A percentile compares a stretch with the other conserved stretches of the same genome.
phyloP scores from a whole-genome alignment of 2,113 vertebrate genomes.

The Electrona antarctica region DNA sequence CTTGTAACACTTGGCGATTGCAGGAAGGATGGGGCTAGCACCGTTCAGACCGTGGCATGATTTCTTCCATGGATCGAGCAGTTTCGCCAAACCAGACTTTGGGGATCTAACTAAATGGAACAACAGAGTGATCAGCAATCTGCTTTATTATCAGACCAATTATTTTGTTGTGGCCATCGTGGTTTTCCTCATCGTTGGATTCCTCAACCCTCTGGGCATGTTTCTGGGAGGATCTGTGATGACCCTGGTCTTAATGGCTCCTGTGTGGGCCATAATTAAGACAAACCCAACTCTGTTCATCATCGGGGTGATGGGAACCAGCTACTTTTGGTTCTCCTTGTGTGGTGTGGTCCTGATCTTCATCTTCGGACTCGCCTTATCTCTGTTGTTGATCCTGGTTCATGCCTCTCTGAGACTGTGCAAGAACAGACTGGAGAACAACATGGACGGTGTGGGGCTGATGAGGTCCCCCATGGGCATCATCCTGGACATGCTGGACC shows the following conservation, averaged over 20 bases:
- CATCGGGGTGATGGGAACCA: slow-evolving; percentile 85
- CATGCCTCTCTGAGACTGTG: slow-evolving; percentile 93
- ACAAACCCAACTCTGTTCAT: slow-evolving; percentile 89
- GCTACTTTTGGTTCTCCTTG: slow-evolving; percentile 93
- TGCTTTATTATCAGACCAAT: slow-evolving; percentile 96
- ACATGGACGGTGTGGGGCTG: slow-evolving; percentile 90
- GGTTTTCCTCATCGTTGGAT: slow-evolving; percentile 89
- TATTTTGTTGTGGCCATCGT: slow-evolving; percentile 85
- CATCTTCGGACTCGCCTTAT: slow-evolving; percentile 94
- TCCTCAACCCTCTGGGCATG: slow-evolving; percentile 93
- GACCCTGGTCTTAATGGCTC: slow-evolving; percentile 87
- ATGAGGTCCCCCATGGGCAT: slow-evolving; percentile 97
- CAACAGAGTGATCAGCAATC: slow-evolving; percentile 92
- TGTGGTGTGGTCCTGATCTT: slow-evolving; percentile 95
- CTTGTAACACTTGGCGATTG: neutral
- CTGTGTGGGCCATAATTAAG: slow-evolving; percentile 91
- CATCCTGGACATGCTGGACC: slow-evolving; percentile 92
- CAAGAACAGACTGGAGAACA: slow-evolving; percentile 97
- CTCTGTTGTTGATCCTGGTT: slow-evolving; percentile 90
- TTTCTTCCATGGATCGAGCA: slow-evolving; percentile 86
- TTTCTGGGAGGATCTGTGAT: slow-evolving; percentile 89
- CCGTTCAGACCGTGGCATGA: slow-evolving; percentile 90
- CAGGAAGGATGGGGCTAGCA: slow-evolving; percentile 84
- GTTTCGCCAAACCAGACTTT: slow-evolving; percentile 87
- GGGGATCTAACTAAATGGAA: slow-evolving; percentile 92